Base-by-base conservation (phyloP, 2,797 vertebrate genomes). In the Sarcoramphus papa region DNA sequence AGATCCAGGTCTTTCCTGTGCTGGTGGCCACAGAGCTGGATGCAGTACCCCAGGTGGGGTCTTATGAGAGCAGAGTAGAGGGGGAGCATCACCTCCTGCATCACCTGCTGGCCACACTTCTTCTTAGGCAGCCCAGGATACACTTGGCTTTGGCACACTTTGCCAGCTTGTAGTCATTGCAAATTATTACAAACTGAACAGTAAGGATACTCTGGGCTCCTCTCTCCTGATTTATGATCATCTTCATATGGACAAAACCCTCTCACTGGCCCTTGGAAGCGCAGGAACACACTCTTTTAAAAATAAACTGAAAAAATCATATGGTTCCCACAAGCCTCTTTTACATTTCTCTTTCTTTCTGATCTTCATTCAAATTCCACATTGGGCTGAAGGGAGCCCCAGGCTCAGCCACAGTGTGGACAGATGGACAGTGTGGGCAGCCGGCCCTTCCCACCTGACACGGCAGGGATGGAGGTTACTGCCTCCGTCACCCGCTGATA, bases 341-440 rank as follows among this genome's bases (percentile, higher is more conserved):
- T 54, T 35, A 60, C 13, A 27, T 63, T 85, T 90, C 17, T 92
- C 40, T 85, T 90, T 84, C 41, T 69, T 69, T 88, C 56, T 69
- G 45, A 64, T 92, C 81, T 72, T 80, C 40, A 41, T 72, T 89
- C 60, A 80, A 56, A 45, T 12, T 13, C 41, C 72, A 25, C 0
- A 0, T 0, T 60, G 60, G 48, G 81, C 75, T 85, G 64, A 82
- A 85, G 45, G 68, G 18, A 95, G 56, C 78, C 56, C 19, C 60
- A 40, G 72, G 68, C 85, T 70, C 43, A 82, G 40, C 51, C 56
- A 45, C 3, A 1, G 45, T 33, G 53, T 84, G 89, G 86, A 83
- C 93, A 94, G 94, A 95, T 92, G 94, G 96, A 64, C 69, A 68
- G 65, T 68, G 88, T 88, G 83, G 77, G 89, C 84, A 86, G 75